These are phyloP conservation scores for Lasioglossum baleicum DNA, from an alignment of 1,140 invertebrate genomes.

Conservation along the genomic window DNA sequence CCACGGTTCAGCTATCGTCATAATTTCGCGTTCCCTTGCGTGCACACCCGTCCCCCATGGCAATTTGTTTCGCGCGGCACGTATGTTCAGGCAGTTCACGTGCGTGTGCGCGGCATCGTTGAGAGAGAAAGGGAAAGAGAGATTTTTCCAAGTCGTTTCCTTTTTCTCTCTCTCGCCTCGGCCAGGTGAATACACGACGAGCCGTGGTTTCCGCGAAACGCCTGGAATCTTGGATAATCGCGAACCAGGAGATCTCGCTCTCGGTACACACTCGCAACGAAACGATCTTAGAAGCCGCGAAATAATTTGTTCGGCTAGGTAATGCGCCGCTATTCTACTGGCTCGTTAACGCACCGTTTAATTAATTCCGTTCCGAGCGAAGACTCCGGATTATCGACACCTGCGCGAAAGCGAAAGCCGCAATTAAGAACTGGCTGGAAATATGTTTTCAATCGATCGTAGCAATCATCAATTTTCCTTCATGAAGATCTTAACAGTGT, in stretches of 20 bases:
- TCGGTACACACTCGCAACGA: not conserved
- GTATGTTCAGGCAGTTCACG: conserved; percentile 12
- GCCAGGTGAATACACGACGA: conserved; percentile 27
- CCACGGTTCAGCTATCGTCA: conserved; percentile 14
- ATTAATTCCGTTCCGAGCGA: not conserved
- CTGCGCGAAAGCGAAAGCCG: no score
- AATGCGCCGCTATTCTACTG: not conserved
- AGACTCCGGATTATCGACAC: no score
- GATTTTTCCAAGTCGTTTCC: conserved; percentile 14
- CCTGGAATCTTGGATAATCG: conserved; percentile 12
- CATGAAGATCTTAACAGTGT: no score
- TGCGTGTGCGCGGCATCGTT: not conserved
- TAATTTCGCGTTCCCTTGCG: conserved; percentile 8
- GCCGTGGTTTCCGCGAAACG: conserved; percentile 18
- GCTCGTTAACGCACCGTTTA: not conserved
- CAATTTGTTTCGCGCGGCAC: conserved; percentile 33
- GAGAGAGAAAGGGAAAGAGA: not conserved
- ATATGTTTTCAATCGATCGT: no score
- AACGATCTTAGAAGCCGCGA: not conserved
- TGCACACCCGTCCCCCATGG: not conserved
- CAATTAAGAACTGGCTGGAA: no score
- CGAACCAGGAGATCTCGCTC: not conserved
- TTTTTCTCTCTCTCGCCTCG: not conserved
- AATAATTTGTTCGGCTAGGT: not conserved
- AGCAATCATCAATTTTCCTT: no score